Evolutionary conservation across 2,888 invertebrate genomes (phyloP).

Genomic region (Phalangium opilio): DNA sequence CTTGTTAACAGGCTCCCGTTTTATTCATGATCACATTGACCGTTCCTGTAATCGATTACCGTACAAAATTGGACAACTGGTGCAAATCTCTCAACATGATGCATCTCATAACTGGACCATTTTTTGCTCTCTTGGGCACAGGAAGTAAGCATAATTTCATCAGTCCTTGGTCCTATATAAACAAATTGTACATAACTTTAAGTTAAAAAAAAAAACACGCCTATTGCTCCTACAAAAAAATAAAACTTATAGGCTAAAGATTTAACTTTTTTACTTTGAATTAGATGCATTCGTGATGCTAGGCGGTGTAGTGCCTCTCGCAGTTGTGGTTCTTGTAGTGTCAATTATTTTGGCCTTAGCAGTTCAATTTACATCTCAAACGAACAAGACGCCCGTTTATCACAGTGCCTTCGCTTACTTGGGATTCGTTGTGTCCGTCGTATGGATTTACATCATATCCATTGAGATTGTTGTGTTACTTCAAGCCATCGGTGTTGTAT

Average conservation of each 20-base stretch:
- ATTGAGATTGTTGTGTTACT: constrained; percentile 28
- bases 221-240: too few species aligned
- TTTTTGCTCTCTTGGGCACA: constrained; percentile 26
- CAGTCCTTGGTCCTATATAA: neutral
- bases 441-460: constrained; percentile 38
- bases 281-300: constrained; percentile 10
- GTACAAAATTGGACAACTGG: constrained; percentile 28
- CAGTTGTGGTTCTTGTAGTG: constrained; percentile 7
- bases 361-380: constrained; percentile 8
- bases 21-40: constrained; percentile 28
- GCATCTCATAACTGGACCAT: constrained; percentile 28
- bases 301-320: constrained; percentile 10
- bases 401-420: constrained; percentile 24
- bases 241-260: too few species aligned
- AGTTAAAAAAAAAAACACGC: too few species aligned
- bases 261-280: neutral
- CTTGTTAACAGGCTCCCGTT: constrained; percentile 22
- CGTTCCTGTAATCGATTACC: constrained; percentile 29
- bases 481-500: constrained; percentile 30
- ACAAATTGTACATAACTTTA: too few species aligned
- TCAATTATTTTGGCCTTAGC: constrained; percentile 4
- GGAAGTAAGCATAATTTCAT: constrained; percentile 17
- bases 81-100: constrained; percentile 28
- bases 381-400: constrained; percentile 13
- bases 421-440: constrained; percentile 35